Percentiles rank a stretch among this genome's conserved stretches.
Evolutionary conservation across 2,888 invertebrate genomes (phyloP).

Genomic region (Trichogramma evanescens): DNA sequence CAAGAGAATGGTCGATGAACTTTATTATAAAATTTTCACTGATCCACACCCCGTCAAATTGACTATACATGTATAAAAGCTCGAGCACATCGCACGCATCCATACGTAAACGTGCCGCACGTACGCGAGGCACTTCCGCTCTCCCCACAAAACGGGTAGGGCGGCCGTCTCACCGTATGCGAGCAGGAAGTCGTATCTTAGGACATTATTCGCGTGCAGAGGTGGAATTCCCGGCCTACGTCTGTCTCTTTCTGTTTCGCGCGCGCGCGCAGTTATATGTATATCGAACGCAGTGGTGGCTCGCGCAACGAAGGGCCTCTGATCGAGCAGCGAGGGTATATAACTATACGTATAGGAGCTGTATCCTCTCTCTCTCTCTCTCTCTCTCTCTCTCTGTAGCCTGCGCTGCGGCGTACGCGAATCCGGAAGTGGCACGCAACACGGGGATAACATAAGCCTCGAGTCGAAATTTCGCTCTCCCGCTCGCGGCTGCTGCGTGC

Average conservation of each 20-base stretch:
- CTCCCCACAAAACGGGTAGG: not conserved
- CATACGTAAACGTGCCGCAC: no score
- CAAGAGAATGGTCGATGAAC: no score
- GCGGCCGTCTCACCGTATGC: slow-evolving; percentile 27
- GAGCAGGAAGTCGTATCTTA: slow-evolving; percentile 33
- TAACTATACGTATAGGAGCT: no score
- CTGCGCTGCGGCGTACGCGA: not conserved
- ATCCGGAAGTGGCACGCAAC: slow-evolving; percentile 15
- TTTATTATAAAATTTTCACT: no score
- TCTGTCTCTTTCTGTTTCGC: not conserved
- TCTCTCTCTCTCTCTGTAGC: not conserved
- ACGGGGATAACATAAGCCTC: slow-evolving; percentile 14
- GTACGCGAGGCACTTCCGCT: not conserved
- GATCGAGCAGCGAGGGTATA: no score
- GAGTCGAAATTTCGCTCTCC: not conserved
- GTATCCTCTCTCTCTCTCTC: no score
- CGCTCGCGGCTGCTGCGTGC: not conserved
- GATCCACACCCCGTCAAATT: no score
- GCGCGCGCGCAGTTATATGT: not conserved
- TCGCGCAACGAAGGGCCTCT: no score
- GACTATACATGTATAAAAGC: no score
- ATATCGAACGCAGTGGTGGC: no score
- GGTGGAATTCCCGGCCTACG: slow-evolving; percentile 22
- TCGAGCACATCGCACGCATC: no score
- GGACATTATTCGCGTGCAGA: slow-evolving; percentile 30